These are phyloP conservation scores for Limnephilus rhombicus DNA, from an alignment of 2,888 invertebrate genomes.

Conservation along the genomic window DNA sequence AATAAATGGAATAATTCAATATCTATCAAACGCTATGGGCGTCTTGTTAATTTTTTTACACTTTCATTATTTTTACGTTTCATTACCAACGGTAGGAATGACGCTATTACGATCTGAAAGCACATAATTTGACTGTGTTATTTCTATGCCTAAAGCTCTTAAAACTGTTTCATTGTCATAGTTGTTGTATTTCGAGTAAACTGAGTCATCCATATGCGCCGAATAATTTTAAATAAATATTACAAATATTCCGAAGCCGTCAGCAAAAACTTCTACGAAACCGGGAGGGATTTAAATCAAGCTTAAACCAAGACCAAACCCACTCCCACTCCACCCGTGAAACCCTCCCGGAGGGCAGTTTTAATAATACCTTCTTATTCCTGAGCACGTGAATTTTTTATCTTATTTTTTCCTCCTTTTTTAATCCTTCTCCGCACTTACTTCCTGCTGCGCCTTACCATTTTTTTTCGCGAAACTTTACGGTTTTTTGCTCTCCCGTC, in stretches of 20 bases:
- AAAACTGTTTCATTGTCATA: too few species aligned
- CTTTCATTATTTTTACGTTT: too few species aligned
- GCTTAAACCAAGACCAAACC: slow-evolving; percentile 36
- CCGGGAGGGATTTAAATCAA: slow-evolving; percentile 46
- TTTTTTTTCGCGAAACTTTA: slow-evolving; percentile 32
- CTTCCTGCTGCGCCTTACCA: neutral
- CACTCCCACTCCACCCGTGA: neutral
- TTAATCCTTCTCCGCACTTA: slow-evolving; percentile 9
- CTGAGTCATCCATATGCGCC: neutral
- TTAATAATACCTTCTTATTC: slow-evolving; percentile 55
- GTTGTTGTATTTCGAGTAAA: too few species aligned
- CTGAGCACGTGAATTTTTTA: slow-evolving; percentile 32
- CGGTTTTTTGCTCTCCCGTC: slow-evolving; percentile 6
- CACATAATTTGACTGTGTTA: too few species aligned
- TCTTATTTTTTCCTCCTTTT: neutral
- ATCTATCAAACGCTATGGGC: too few species aligned
- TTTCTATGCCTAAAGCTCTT: too few species aligned
- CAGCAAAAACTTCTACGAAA: neutral
- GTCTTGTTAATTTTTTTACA: too few species aligned
- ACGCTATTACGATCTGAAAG: too few species aligned
- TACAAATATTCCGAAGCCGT: neutral
- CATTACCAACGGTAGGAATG: too few species aligned
- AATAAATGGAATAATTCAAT: too few species aligned
- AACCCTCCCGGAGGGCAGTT: slow-evolving; percentile 51
- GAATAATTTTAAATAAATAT: neutral